Conservation (phyloP, 2,797 vertebrate genomes). For the Peromyscus eremicus region DNA sequence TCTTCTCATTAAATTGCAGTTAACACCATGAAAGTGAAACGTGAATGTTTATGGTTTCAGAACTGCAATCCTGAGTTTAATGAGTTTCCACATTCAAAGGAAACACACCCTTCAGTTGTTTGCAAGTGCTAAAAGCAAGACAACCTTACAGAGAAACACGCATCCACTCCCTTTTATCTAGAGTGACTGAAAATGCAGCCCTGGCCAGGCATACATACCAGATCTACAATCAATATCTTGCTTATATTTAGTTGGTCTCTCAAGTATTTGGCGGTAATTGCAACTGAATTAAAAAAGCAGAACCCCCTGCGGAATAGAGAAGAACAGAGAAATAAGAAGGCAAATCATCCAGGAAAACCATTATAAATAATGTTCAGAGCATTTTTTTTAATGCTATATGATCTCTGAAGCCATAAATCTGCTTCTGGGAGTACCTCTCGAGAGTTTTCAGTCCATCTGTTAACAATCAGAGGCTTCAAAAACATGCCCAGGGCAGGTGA, state of each 20-base stretch:
- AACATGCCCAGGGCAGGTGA: conserved; percentile 93
- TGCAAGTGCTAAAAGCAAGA: conserved; percentile 87
- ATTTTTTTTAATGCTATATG: conserved; percentile 93
- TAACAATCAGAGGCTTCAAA: conserved; percentile 93
- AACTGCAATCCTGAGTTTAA: conserved; percentile 90
- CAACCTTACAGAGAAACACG: conserved; percentile 84
- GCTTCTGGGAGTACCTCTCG: conserved; percentile 93
- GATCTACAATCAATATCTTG: conserved; percentile 92
- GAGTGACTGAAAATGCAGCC: conserved; percentile 76
- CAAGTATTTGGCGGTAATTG: conserved; percentile 92
- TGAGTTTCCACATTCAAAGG: conserved; percentile 90
- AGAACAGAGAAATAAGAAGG: conserved; percentile 92
- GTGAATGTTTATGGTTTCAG: conserved; percentile 90
- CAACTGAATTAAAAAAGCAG: conserved; percentile 93
- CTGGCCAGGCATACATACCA: conserved; percentile 90
- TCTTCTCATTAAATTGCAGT: conserved; percentile 92
- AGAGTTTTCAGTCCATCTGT: conserved; percentile 95
- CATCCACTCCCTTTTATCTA: conserved; percentile 84
- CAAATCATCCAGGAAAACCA: conserved; percentile 91
- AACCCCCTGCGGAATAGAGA: conserved; percentile 91
- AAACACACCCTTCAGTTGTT: conserved; percentile 88
- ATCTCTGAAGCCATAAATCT: conserved; percentile 95
- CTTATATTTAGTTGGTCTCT: conserved; percentile 91
- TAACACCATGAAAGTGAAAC: conserved; percentile 91
- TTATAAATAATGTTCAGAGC: conserved; percentile 94